phyloP scores from a whole-genome alignment of 2,888 invertebrate genomes.

The Vannuccia rotundouncinata region DNA sequence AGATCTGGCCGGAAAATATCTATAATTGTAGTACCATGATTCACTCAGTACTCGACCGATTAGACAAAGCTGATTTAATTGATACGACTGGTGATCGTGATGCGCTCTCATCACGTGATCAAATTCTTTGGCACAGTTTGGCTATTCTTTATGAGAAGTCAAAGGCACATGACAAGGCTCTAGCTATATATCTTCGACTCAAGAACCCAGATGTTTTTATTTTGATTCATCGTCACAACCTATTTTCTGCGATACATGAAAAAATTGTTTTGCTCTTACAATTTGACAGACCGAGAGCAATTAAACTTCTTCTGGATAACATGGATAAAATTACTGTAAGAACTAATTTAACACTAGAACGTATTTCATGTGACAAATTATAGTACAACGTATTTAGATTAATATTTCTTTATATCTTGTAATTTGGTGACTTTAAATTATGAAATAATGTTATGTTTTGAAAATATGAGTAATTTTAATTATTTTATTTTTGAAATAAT shows the following conservation, averaged over 20 bases:
- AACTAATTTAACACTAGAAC: no score
- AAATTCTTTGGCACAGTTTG: slow-evolving; percentile 25
- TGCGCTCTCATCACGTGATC: neutral
- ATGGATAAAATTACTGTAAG: slow-evolving; percentile 63
- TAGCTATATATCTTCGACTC: slow-evolving; percentile 77
- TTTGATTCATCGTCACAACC: slow-evolving; percentile 73
- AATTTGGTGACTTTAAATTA: no score
- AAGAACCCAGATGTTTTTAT: slow-evolving; percentile 82
- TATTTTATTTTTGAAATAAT: no score
- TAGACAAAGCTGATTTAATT: slow-evolving; percentile 57
- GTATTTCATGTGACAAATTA: no score
- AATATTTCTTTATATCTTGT: no score
- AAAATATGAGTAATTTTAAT: no score
- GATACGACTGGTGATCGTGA: slow-evolving; percentile 21
- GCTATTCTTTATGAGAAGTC: slow-evolving; percentile 65
- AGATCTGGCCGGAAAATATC: slow-evolving; percentile 74
- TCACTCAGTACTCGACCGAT: slow-evolving; percentile 74
- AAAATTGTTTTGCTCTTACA: slow-evolving; percentile 81
- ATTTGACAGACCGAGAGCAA: slow-evolving; percentile 69
- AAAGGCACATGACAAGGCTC: slow-evolving; percentile 79
- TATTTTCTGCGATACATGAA: slow-evolving; percentile 75
- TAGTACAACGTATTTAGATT: no score
- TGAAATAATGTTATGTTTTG: no score
- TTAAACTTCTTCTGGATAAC: slow-evolving; percentile 72
- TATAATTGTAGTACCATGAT: slow-evolving; percentile 63